These are phyloP conservation scores for Microcebus tavaratra DNA, from an alignment of 2,113 vertebrate species.

Conservation along the genomic window DNA sequence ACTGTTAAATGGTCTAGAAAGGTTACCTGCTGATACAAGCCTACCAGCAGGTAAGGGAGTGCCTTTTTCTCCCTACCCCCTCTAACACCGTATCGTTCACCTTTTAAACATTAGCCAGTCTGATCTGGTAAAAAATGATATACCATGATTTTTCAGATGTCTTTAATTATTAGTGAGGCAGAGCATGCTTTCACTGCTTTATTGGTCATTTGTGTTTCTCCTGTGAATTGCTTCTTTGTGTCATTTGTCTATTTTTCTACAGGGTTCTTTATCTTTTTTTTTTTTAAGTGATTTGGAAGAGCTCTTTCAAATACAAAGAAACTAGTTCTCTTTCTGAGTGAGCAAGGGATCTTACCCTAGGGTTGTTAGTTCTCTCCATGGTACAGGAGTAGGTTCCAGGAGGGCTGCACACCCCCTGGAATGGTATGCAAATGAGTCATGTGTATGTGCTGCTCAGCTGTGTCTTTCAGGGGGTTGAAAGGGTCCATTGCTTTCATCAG, in stretches of 20 bases:
- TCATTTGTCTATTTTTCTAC: constrained; percentile 48
- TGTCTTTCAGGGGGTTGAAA: neutral
- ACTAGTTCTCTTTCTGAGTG: neutral
- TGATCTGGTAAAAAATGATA: neutral
- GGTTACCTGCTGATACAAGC: neutral
- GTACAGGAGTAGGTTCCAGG: neutral
- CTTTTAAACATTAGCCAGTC: neutral
- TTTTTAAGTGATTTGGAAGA: constrained; percentile 34
- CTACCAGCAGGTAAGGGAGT: neutral
- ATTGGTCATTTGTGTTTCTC: neutral
- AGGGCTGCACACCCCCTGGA: neutral
- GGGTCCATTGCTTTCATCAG: neutral
- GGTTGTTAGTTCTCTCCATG: neutral
- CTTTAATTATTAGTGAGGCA: neutral
- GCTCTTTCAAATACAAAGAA: constrained; percentile 38
- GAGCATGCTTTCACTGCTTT: neutral
- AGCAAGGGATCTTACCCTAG: neutral
- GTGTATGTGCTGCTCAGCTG: neutral
- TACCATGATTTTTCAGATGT: neutral
- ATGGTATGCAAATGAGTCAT: neutral
- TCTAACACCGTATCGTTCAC: neutral
- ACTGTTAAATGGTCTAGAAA: neutral
- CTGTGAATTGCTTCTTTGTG: constrained; percentile 38
- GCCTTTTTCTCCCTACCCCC: neutral
- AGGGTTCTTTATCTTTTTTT: neutral